phyloP scores from a whole-genome alignment of 2,113 vertebrate genomes.

The Odocoileus virginianus region DNA sequence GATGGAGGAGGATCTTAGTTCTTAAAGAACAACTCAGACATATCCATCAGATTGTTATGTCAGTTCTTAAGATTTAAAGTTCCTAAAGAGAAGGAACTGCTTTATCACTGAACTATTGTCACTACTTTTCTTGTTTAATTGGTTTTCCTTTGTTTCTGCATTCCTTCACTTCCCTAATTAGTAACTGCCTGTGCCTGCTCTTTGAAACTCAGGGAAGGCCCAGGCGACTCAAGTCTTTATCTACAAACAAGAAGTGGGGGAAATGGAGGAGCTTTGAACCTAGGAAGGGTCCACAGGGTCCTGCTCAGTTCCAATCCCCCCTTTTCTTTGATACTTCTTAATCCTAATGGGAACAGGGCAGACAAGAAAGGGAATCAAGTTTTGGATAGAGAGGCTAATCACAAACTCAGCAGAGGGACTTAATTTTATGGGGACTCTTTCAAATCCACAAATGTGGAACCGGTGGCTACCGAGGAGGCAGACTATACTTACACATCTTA shows the following conservation, averaged over 20 bases:
- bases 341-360: background rate
- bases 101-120: background rate
- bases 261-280: background rate
- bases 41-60: background rate
- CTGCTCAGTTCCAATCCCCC: background rate
- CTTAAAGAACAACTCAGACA: background rate
- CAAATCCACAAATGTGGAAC: background rate
- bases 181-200: background rate
- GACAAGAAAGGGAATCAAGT: background rate
- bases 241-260: background rate
- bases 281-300: background rate
- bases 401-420: background rate
- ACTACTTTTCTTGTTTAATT: background rate
- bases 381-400: background rate
- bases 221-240: background rate
- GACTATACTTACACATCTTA: background rate
- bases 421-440: background rate
- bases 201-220: background rate
- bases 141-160: background rate
- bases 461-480: rapidly evolving
- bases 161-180: background rate
- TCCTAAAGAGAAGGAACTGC: background rate
- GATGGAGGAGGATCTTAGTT: background rate
- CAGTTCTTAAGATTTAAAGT: background rate
- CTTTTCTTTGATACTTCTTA: background rate